Conservation (phyloP, 2,113 vertebrate species). For the Sceloporus tristichus region DNA sequence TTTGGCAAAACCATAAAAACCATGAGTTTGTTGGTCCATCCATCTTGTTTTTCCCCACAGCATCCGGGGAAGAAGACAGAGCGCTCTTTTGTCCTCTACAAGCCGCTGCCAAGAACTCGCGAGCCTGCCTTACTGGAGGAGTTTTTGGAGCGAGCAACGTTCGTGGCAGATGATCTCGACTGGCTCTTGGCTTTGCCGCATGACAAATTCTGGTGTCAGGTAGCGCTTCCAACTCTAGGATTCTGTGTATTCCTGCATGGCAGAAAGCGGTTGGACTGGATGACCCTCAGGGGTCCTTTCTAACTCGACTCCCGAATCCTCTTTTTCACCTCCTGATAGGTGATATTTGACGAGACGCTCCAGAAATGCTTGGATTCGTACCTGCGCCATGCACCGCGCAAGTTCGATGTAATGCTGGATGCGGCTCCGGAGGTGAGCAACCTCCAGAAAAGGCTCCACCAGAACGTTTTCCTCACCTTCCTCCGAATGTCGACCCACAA, state of each 20-base stretch:
- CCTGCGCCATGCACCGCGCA: slow-evolving; percentile 85
- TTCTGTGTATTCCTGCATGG: background rate
- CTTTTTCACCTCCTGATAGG: slow-evolving; percentile 74
- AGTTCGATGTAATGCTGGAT: slow-evolving; percentile 80
- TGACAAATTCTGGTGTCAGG: slow-evolving; percentile 98
- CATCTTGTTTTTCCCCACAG: slow-evolving; percentile 78
- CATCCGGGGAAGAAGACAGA: slow-evolving; percentile 90
- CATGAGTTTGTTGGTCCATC: background rate
- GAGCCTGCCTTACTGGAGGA: slow-evolving; percentile 88
- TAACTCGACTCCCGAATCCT: no score
- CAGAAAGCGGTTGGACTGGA: no score
- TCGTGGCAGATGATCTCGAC: slow-evolving; percentile 91
- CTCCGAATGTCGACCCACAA: slow-evolving; percentile 98
- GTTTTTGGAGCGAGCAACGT: slow-evolving; percentile 90
- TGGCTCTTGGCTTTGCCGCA: slow-evolving; percentile 94
- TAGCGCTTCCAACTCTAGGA: slow-evolving; percentile 65
- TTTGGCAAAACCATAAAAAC: no score
- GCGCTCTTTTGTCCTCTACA: slow-evolving; percentile 90
- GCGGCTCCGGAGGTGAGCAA: slow-evolving; percentile 78
- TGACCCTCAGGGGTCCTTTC: no score
- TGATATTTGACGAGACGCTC: slow-evolving; percentile 93
- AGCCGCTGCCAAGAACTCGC: slow-evolving; percentile 81
- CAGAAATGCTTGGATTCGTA: slow-evolving; percentile 95
- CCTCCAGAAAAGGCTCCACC: slow-evolving; percentile 86
- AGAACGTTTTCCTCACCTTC: slow-evolving; percentile 89